Percentiles rank a stretch among this genome's conserved stretches.
Evolutionary conservation across 64 coral and sea anemone species (phyloP).

Genomic region (Actinia equina): DNA sequence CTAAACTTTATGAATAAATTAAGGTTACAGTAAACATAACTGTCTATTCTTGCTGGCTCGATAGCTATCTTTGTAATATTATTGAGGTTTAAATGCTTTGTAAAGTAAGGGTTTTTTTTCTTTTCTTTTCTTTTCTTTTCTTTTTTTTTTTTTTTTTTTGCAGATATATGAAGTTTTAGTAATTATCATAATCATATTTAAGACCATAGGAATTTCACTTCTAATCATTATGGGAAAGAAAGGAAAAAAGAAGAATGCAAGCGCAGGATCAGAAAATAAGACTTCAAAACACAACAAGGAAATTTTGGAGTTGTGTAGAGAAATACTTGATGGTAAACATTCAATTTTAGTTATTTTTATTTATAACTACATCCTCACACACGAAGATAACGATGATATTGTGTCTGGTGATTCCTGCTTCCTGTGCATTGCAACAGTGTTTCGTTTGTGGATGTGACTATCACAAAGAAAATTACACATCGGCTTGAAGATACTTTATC

Average conservation of each 20-base stretch:
- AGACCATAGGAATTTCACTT: not conserved
- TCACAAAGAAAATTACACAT: no score
- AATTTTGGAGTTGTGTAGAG: constrained; percentile 20
- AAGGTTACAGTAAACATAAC: no score
- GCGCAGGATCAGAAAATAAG: not conserved
- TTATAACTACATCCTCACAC: no score
- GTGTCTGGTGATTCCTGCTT: no score
- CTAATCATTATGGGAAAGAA: constrained; percentile 36
- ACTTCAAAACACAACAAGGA: constrained; percentile 7
- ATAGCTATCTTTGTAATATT: no score
- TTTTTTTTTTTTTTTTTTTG: not conserved
- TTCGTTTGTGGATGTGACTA: no score
- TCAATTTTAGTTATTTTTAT: not conserved
- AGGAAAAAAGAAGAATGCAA: constrained; percentile 18
- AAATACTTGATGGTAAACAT: constrained; percentile 38
- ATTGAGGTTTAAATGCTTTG: not conserved
- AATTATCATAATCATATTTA: not conserved
- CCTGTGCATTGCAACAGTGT: no score
- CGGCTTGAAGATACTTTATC: no score
- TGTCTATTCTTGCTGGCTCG: no score
- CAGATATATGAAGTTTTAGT: not conserved
- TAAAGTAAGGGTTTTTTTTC: not conserved
- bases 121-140: not conserved
- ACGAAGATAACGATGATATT: no score
- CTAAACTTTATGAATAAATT: no score